Percentiles rank a stretch among this genome's conserved stretches.
Conservation (phyloP, 2,113 vertebrate genomes). For the Catagonus wagneri region DNA sequence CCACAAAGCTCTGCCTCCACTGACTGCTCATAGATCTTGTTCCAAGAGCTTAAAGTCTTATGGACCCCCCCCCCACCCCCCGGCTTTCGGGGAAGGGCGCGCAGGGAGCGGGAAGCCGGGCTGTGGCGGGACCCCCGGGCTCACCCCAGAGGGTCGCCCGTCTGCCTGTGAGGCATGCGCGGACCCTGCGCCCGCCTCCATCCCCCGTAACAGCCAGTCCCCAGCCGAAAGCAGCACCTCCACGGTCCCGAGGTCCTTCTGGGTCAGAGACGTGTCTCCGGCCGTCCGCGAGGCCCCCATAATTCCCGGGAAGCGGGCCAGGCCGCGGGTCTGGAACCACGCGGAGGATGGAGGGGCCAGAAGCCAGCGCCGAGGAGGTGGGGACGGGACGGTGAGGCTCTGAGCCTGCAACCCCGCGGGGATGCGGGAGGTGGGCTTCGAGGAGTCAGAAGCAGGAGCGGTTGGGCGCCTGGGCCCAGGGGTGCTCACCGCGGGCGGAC, state of each 20-base stretch:
- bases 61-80: accelerated
- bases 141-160: neutral
- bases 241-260: accelerated
- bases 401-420: accelerated
- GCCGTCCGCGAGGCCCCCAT: neutral
- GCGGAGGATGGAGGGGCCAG: neutral
- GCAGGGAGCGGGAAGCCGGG: neutral
- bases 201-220: accelerated
- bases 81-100: accelerated
- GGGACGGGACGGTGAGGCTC: neutral
- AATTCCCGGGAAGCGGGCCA: neutral
- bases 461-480: neutral
- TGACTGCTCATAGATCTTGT: neutral
- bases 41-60: neutral
- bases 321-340: neutral
- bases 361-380: accelerated
- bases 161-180: accelerated
- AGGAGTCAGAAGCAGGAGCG: neutral
- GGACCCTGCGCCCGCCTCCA: neutral
- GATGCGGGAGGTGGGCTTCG: accelerated
- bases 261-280: neutral
- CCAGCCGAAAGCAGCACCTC: accelerated
- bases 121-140: accelerated
- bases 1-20: neutral
- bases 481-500: neutral